Conservation (phyloP, 2,797 vertebrate genomes). For the Macrochelys suwanniensis region DNA sequence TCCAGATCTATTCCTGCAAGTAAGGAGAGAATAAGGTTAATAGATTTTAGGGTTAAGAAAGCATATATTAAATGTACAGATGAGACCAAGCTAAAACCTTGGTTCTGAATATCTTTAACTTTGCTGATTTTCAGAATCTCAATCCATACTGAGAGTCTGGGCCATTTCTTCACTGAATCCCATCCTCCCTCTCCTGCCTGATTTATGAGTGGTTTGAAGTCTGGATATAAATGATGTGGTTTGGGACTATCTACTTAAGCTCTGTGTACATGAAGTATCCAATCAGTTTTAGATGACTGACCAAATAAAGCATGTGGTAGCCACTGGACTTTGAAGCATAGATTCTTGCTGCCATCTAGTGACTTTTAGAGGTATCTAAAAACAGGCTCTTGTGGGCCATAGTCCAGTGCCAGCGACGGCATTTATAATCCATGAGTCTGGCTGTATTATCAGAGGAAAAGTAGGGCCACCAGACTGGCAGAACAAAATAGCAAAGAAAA, state of each 20-base stretch:
- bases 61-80: not conserved
- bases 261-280: fast-evolving
- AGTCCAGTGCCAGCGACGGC: not conserved
- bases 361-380: fast-evolving
- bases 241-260: fast-evolving
- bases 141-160: not conserved
- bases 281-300: fast-evolving
- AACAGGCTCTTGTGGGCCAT: not conserved
- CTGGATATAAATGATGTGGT: not conserved
- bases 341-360: slow-evolving; percentile 78
- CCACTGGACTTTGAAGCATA: not conserved
- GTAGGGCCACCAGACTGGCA: fast-evolving
- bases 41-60: not conserved
- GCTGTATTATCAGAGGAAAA: fast-evolving
- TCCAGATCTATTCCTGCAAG: not conserved
- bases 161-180: not conserved
- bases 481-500: not conserved
- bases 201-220: fast-evolving
- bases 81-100: not conserved
- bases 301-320: fast-evolving
- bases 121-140: not conserved
- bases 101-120: not conserved
- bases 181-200: fast-evolving
- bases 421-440: fast-evolving
- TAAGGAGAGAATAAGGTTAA: not conserved